Conservation (phyloP, 2,113 vertebrate genomes). For the Zosterops japonicus region DNA sequence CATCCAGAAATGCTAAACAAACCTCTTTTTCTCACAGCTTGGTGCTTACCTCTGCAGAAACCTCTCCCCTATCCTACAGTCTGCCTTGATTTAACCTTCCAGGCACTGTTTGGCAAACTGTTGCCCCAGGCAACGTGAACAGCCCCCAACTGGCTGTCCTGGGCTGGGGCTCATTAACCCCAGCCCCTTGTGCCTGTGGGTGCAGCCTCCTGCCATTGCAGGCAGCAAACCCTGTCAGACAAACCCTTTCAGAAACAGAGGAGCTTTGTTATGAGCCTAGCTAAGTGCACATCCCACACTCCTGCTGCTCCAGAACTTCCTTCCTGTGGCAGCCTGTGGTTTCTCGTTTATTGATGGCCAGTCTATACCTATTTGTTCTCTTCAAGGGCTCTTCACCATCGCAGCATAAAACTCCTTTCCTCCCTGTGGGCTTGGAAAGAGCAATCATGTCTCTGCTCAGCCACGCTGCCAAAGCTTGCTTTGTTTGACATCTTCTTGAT, state of each 20-base stretch:
- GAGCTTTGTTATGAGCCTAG: not conserved
- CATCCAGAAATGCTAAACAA: not conserved
- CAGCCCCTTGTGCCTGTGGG: not conserved
- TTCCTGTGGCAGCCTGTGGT: not conserved
- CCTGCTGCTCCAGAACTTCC: not conserved
- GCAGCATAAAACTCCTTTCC: not conserved
- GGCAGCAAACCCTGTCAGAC: not conserved
- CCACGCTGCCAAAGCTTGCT: not conserved
- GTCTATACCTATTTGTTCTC: not conserved
- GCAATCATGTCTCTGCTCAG: not conserved
- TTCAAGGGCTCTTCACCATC: not conserved
- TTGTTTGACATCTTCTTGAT: not conserved
- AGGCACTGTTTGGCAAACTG: not conserved
- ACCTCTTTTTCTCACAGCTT: not conserved
- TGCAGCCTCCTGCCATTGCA: accelerated
- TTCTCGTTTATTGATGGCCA: slow-evolving; percentile 1
- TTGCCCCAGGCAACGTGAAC: accelerated
- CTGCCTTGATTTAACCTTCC: not conserved
- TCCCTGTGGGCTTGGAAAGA: slow-evolving; percentile 14
- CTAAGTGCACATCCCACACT: not conserved
- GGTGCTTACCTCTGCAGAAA: not conserved
- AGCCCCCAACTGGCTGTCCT: not conserved
- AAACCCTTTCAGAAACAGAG: not conserved
- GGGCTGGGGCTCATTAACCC: not conserved
- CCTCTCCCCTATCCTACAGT: not conserved